Evolutionary conservation across 2,113 vertebrate species (phyloP), one percentile per base, ranked within the genome.

Genomic region (Vidua macroura): DNA sequence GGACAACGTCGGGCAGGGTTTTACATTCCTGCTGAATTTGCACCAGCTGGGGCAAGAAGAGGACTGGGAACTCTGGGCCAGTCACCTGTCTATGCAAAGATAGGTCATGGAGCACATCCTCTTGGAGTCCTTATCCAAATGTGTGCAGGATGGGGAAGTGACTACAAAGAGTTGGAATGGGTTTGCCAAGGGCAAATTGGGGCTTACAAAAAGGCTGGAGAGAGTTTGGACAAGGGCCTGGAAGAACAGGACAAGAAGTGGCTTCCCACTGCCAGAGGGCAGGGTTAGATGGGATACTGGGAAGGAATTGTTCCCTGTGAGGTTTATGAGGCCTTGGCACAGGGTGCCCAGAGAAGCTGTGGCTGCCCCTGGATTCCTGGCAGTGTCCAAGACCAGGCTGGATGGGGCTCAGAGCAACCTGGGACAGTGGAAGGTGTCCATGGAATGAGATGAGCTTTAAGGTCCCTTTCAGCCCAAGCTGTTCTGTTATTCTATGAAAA

Each of bases 381-480:
- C 9, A 68, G 30, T 48, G 11, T 17, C 24, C 28, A 46, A 20
- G 7, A 1, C 20, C 53, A 39, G 60, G 23, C 0, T 82, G 60
- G 69, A 74, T 0, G 0, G 13, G 46, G 20, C 23, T 68, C 0
- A 1, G 53, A 75, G 23, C 15, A 46, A 1, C 7, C 39, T 39
- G 53, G 69, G 53, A 7, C 2, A 7, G 20, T n/a, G 53, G 37
- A 14, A 59, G 13, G 9, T 68, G 53, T 39, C 60, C 44, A 24
- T 63, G 41, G 30, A 64, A 35, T 27, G 30, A 49, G 55, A 55
- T 9, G 5, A 25, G 3, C 30, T 76, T 49, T 41, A n/a, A 69
- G 24, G 39, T 31, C 24, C 20, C 25, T 63, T 76, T 30, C 30
- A 55, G 49, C 15, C n/a, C 30, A 62, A 35, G 31, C 12, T n/a